A percentile compares a stretch with the other conserved stretches of the same genome.
phyloP scores from a whole-genome alignment of 2,113 vertebrate species.

The Anser brachyrhynchus region DNA sequence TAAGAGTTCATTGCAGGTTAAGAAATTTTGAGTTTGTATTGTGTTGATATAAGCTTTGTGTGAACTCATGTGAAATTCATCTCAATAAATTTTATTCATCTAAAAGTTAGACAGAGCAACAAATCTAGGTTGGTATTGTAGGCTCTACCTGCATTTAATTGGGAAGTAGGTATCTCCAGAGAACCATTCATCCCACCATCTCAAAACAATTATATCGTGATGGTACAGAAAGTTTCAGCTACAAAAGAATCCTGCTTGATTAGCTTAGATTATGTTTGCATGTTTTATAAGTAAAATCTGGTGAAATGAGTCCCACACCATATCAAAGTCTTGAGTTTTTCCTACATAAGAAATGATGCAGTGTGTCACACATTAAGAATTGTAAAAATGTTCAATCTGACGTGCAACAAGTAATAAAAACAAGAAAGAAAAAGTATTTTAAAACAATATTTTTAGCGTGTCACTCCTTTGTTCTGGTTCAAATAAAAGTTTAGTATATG shows the following conservation, averaged over 20 bases:
- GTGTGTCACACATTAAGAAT: accelerated
- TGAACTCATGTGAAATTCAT: neutral
- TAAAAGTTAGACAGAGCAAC: neutral
- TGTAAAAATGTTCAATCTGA: neutral
- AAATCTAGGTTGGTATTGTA: neutral
- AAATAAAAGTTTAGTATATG: neutral
- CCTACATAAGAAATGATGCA: neutral
- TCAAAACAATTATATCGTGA: neutral
- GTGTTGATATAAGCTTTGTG: neutral
- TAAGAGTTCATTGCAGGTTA: neutral
- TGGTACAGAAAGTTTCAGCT: neutral
- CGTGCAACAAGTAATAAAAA: neutral
- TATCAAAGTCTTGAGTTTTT: neutral
- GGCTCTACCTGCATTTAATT: neutral
- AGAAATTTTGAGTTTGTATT: neutral
- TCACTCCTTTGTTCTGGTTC: neutral
- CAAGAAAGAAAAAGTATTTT: neutral
- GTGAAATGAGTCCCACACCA: neutral
- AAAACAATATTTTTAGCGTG: neutral
- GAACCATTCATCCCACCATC: neutral
- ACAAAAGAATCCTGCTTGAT: neutral
- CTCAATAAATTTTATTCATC: neutral
- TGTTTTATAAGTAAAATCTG: neutral
- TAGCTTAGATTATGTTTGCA: neutral
- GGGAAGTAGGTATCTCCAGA: accelerated